Percentiles rank a stretch among this genome's conserved stretches.
These are phyloP conservation scores for Sebastes matsubarae DNA, from an alignment of 2,797 vertebrate species.

Conservation along the genomic window DNA sequence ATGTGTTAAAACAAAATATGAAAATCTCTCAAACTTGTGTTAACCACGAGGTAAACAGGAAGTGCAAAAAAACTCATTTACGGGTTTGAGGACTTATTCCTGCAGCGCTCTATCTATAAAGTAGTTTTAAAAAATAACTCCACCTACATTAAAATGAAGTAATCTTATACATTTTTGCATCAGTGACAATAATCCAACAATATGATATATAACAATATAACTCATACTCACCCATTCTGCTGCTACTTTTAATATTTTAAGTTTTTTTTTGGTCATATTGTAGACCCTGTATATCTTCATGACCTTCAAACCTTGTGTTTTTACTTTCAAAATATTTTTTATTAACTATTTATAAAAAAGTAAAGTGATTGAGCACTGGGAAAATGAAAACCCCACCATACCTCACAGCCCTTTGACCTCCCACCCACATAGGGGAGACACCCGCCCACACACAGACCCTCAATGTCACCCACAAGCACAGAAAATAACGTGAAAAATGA, in stretches of 20 bases:
- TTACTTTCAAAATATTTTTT: too few species aligned
- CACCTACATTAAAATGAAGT: not conserved
- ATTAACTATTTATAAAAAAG: too few species aligned
- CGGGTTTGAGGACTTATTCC: too few species aligned
- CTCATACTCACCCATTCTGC: not conserved
- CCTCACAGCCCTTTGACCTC: constrained; percentile 17
- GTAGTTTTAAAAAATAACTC: not conserved
- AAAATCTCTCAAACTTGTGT: too few species aligned
- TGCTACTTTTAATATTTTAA: not conserved
- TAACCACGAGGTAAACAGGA: too few species aligned
- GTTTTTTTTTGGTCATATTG: not conserved
- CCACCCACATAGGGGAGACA: not conserved
- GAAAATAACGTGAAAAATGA: not conserved
- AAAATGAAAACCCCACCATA: not conserved
- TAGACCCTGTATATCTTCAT: too few species aligned
- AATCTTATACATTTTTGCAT: not conserved
- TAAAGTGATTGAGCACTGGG: not conserved
- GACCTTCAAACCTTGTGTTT: too few species aligned
- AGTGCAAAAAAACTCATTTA: too few species aligned
- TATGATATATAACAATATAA: not conserved
- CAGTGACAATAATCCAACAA: not conserved
- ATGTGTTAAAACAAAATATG: too few species aligned
- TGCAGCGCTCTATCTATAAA: too few species aligned
- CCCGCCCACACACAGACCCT: not conserved
- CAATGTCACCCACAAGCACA: not conserved